A percentile compares a stretch with the other conserved stretches of the same genome.
These are phyloP conservation scores for Lepus townsendii DNA, from an alignment of 2,797 vertebrate species.

Conservation along the genomic window DNA sequence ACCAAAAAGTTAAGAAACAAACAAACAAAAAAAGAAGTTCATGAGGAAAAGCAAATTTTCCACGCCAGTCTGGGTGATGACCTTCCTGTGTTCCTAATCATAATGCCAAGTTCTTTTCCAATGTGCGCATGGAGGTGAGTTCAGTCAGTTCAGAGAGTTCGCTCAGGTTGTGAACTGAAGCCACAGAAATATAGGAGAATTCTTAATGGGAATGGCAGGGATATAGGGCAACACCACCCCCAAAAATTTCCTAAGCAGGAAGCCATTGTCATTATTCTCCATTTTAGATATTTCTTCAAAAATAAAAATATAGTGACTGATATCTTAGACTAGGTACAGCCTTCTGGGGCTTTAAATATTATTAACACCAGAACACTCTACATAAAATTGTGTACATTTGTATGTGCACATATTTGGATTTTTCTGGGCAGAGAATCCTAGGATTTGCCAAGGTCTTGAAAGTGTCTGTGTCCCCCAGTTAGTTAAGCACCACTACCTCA, in stretches of 20 bases:
- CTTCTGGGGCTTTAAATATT: not conserved
- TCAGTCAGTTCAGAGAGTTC: not conserved
- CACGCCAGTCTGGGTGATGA: not conserved
- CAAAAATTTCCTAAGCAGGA: not conserved
- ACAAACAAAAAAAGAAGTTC: not conserved
- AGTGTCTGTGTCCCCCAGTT: not conserved
- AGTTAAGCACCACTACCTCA: constrained; percentile 12
- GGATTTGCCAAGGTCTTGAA: constrained; percentile 16
- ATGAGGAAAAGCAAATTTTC: not conserved
- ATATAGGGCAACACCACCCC: not conserved
- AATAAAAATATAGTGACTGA: not conserved
- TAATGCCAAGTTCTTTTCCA: not conserved
- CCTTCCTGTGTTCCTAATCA: not conserved
- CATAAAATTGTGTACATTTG: not conserved
- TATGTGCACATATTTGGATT: not conserved
- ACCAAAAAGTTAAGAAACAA: not conserved
- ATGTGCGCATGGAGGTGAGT: not conserved
- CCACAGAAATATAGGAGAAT: not conserved
- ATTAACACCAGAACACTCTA: not conserved
- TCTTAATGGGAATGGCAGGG: not conserved
- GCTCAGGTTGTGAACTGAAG: not conserved
- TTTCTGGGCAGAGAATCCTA: not conserved
- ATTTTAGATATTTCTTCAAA: constrained; percentile 16
- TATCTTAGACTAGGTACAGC: not conserved
- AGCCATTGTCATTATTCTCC: not conserved